phyloP scores from a whole-genome alignment of 2,888 invertebrate genomes.

The Fragum sueziense region DNA sequence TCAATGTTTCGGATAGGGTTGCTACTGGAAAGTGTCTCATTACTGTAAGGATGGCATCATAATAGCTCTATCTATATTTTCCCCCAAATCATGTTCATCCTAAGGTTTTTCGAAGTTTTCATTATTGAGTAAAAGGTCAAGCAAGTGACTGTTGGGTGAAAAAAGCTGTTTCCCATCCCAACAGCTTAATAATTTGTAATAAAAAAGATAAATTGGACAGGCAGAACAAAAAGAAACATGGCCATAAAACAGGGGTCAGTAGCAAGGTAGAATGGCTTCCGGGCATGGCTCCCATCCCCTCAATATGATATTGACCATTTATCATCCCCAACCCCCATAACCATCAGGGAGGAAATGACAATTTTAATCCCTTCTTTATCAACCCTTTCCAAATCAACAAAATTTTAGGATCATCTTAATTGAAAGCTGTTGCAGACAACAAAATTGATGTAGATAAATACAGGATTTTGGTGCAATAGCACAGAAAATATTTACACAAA shows the following conservation, averaged over 20 bases:
- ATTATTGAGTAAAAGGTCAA: neutral
- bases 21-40: too few relatives aligned
- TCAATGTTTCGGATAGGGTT: too few relatives aligned
- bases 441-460: too few relatives aligned
- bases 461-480: too few relatives aligned
- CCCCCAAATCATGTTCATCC: too few relatives aligned
- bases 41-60: too few relatives aligned
- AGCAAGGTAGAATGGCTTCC: neutral
- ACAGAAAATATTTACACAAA: too few relatives aligned
- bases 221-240: neutral
- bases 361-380: neutral
- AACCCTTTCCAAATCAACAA: neutral
- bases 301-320: neutral
- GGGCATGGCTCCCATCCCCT: neutral
- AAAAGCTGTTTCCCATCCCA: neutral
- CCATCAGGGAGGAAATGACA: neutral
- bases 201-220: slow-evolving; percentile 21
- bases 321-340: neutral
- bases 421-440: too few relatives aligned
- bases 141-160: neutral
- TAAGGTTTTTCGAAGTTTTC: too few relatives aligned
- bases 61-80: too few relatives aligned
- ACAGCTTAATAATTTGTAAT: neutral
- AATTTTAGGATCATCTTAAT: too few relatives aligned
- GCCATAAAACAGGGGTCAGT: slow-evolving; percentile 1